Base-by-base conservation (phyloP, 2,797 vertebrate genomes). In the Lagorchestes hirsutus region DNA sequence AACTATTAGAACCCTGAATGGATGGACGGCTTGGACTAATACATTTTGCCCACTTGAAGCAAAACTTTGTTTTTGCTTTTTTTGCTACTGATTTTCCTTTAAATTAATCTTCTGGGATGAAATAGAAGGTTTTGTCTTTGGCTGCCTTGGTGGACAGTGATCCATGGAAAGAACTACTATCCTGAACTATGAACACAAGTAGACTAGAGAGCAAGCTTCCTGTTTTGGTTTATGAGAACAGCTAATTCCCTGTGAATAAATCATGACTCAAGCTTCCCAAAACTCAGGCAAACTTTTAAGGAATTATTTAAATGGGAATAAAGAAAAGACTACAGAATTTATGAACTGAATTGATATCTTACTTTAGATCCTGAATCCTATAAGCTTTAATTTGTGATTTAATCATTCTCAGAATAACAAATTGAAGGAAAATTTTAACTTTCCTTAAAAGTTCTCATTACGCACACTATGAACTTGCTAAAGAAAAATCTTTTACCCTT, bases 11-110 rank as follows among this genome's bases (percentile, higher is more conserved):
- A 97, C 52, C 50, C 55, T 58, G 29, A 93, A 34, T 98, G 97
- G 93, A 94, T 98, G 97, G 93, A 94, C 87, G 96, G 95, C 82
- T 97, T 98, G 54, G 96, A 96, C 90, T 97, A 93, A 96, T 95
- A 96, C 92, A 96, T 96, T 98, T 98, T 97, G 93, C 97, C 96
- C 96, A 95, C 97, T 97, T 97, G 95, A 96, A 94, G 96, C 54
- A 98, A 95, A 57, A 62, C 93, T 94, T 96, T 91, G 90, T 16
- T 90, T 90, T 54, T 95, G 58, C 54, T 95, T 96, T 94, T 54
- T 90, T 95, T 87, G 67, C 58, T 87, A 50, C 74, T 96, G 52
- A 95, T 59, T 93, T 91, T 92, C 94, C 62, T 94, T 90, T 67
- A 95, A 93, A 91, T 96, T 57, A 93, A 34, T 93, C 96, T 98